Base-by-base conservation (phyloP, 2,113 vertebrate species). In the Neolamprologus caudopunctatus region DNA sequence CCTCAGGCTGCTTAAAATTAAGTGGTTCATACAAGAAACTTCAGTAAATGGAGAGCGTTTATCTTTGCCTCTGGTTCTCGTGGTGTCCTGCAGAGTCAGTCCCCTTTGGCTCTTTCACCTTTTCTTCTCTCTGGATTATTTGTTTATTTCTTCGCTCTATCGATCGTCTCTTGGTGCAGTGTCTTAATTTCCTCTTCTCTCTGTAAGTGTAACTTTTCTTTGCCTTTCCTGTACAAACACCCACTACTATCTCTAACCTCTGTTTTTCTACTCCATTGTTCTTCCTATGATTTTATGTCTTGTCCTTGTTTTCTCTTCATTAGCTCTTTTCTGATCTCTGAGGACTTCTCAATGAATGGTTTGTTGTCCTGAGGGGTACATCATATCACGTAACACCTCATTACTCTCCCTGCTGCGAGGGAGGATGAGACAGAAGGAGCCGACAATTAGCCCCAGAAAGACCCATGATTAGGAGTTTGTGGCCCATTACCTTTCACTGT, bases 381-480 rank as follows among this genome's bases (percentile, higher is more conserved):
- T 84, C 58, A 40, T 31, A 85, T 73, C 42, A 50, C 4, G 2
- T 31, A 91, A 88, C 85, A 80, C 82, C 88, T 91, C 93, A 93
- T 94, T 95, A 93, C 80, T 87, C 84, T 78, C 53, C 13, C 78
- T 55, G 83, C 92, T 88, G 87, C 16, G 51, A 68, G 85, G 84
- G 82, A 80, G 80, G 85, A 81, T 14, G 13, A 91, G 82, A 84
- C 85, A 82, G 87, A 87, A 33, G 57, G 75, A 83, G 50, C 6
- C 13, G 3, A 78, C 91, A 91, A 93, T 93, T 89, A 93, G 78
- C 80, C 68, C 85, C 66, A 61, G 66, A 87, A 91, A 91, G 85
- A 66, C 75, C 73, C 82, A 71, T 91, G 91, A 94, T 94, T 84
- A 90, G 84, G 61, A 87, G 88, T 92, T 80, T 88, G 89, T 89